Evolutionary conservation across 1,140 invertebrate species (phyloP), one percentile per base, ranked within the genome.

Genomic region (Drosophila subobscura): DNA sequence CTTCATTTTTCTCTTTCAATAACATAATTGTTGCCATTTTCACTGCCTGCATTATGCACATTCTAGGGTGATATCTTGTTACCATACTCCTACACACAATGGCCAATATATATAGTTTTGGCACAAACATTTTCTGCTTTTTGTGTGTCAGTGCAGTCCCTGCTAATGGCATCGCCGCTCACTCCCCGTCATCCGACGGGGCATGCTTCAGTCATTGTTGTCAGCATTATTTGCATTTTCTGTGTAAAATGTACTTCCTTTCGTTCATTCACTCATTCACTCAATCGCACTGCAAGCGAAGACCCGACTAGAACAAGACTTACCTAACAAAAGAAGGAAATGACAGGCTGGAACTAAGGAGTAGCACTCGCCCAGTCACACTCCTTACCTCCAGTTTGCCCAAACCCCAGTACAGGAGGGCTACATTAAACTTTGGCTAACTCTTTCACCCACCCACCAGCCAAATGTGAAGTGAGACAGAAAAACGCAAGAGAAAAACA

Each of bases 191-290:
- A 14, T 20, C 16, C 16, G 16, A n/a, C n/a, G n/a, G n/a, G n/a
- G 27, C 23, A 16, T 25, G 23, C 59, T 55, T 64, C 49, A 66
- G 70, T 86, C 77, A 83, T 88, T 88, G 83, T 88, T 83, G 83
- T 88, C 75, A 78, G 83, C 78, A 66, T 83, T 88, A 88, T 88
- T 88, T 88, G 83, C 83, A 88, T 88, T 83, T 88, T 88, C 83
- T 77, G 78, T 63, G 75, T 61, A 70, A 72, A 88, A 88, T 83
- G 66, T 78, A 88, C 74, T 86, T 85, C 76, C 72, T 79, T 79
- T 76, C 63, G 66, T 70, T 68, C 60, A 53, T 57, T 75, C 41
- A 41, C 33, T 77, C 66, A 68, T 74, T 70, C 66, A 68, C 71
- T 70, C 67, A 74, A 59, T 77, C 64, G 46, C 59, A 75, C 51